Evolutionary conservation across 2,113 vertebrate genomes (phyloP).

Genomic region (Cynocephalus volans): DNA sequence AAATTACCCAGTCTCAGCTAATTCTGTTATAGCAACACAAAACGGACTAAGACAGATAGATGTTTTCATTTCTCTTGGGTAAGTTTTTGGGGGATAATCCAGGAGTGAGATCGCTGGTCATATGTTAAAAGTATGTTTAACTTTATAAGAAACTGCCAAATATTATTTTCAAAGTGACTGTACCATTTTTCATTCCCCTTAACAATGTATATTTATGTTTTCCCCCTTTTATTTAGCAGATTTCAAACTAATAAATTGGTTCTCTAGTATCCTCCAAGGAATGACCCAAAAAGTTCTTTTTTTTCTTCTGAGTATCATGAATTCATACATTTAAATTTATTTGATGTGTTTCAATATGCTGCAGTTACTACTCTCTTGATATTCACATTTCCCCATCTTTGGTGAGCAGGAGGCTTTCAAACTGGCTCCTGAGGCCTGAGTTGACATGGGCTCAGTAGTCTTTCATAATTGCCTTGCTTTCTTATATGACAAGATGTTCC

Average conservation of each 20-base stretch:
- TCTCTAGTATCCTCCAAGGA: background rate
- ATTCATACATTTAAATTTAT: background rate
- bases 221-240: background rate
- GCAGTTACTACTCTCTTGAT: background rate
- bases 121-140: background rate
- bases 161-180: background rate
- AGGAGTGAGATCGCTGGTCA: background rate
- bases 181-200: background rate
- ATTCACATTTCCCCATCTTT: background rate
- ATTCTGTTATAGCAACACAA: too few species aligned
- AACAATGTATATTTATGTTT: background rate
- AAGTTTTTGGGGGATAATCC: background rate
- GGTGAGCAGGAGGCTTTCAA: background rate
- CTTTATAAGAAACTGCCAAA: background rate
- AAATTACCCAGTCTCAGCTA: too few species aligned
- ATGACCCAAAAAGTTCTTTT: background rate
- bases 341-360: too few species aligned
- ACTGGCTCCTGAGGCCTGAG: background rate
- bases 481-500: background rate
- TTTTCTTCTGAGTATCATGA: background rate
- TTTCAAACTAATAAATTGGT: background rate
- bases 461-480: background rate
- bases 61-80: background rate
- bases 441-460: background rate
- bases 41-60: too few species aligned